These are phyloP conservation scores for Anableps anableps DNA, from an alignment of 2,797 vertebrate species.

Conservation along the genomic window DNA sequence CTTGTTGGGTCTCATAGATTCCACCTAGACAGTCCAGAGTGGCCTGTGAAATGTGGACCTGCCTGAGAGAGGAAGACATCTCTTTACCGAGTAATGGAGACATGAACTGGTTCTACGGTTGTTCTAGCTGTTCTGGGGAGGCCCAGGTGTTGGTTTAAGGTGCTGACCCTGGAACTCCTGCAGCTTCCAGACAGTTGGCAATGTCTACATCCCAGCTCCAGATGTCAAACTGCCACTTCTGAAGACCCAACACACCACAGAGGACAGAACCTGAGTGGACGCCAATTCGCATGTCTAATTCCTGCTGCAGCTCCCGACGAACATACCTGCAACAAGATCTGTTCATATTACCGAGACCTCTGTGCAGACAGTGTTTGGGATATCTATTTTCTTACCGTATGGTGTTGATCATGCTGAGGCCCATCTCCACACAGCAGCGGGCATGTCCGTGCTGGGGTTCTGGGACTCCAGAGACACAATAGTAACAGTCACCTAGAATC, in stretches of 20 bases:
- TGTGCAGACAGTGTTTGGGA: accelerated
- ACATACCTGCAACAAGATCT: conserved; percentile 77
- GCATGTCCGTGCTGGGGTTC: conserved; percentile 89
- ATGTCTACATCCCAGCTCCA: conserved; percentile 94
- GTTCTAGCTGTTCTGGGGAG: not conserved
- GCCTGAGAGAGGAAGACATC: conserved; percentile 16
- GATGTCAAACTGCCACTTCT: conserved; percentile 93
- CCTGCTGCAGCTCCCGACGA: conserved; percentile 88
- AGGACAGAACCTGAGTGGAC: conserved; percentile 92
- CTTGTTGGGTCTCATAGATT: conserved; percentile 80
- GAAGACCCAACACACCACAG: conserved; percentile 90
- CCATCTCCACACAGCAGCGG: conserved; percentile 94
- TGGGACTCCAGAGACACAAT: conserved; percentile 91
- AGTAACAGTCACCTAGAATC: conserved; percentile 93
- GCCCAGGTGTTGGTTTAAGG: not conserved
- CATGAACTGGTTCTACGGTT: not conserved
- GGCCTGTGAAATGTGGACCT: conserved; percentile 52
- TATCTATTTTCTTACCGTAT: conserved; percentile 79
- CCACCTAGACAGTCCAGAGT: conserved; percentile 69
- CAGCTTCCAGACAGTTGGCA: conserved; percentile 92
- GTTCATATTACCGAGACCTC: not conserved
- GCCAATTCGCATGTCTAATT: conserved; percentile 92
- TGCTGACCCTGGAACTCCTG: conserved; percentile 74
- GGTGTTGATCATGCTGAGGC: conserved; percentile 91
- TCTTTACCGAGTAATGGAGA: not conserved